A percentile compares a stretch with the other conserved stretches of the same genome.
phyloP scores from a whole-genome alignment of 2,888 invertebrate species.

The Myopa testacea region DNA sequence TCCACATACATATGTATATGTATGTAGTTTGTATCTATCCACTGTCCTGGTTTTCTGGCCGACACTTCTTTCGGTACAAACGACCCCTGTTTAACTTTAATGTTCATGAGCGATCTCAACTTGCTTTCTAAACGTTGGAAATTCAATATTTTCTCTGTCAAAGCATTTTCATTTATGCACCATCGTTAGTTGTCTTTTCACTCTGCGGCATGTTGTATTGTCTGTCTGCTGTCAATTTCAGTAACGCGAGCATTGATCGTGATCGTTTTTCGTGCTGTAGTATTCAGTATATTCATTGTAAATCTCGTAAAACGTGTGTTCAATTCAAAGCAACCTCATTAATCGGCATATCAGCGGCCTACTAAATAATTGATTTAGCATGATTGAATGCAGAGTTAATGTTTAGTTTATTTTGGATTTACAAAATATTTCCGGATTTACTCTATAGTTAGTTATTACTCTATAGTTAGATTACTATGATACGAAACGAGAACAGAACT shows the following conservation, averaged over 20 bases:
- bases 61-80: not conserved
- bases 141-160: not conserved
- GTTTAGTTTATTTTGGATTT: not conserved
- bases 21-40: not conserved
- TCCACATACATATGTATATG: not conserved
- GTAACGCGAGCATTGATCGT: slow-evolving; percentile 12
- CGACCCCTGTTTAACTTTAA: slow-evolving; percentile 10
- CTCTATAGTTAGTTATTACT: no score
- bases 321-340: slow-evolving; percentile 20
- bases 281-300: slow-evolving; percentile 11
- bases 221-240: not conserved
- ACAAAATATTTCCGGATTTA: no score
- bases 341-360: slow-evolving; percentile 1
- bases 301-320: slow-evolving; percentile 19
- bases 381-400: not conserved
- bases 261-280: not conserved
- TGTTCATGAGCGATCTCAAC: no score
- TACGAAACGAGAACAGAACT: no score
- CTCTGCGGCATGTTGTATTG: slow-evolving; percentile 6
- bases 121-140: not conserved
- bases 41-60: not conserved
- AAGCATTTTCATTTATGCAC: slow-evolving; percentile 23
- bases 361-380: slow-evolving; percentile 6
- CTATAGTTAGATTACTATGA: no score
- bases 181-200: slow-evolving; percentile 24